phyloP scores from a whole-genome alignment of 2,113 vertebrate species.

The Antechinus stuartii region DNA sequence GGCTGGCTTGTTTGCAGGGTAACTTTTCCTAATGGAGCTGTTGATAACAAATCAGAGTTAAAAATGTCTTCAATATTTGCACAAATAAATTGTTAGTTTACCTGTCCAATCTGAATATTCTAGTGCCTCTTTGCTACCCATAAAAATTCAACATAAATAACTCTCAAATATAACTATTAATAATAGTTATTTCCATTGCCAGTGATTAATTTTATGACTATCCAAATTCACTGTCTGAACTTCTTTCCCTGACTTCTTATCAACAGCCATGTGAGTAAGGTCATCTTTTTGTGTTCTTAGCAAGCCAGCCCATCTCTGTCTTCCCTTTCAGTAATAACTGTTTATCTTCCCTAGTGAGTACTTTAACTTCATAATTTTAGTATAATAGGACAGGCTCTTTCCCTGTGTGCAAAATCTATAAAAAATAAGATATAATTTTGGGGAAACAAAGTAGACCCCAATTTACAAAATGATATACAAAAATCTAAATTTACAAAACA shows the following conservation, averaged over 20 bases:
- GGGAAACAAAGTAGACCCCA: neutral
- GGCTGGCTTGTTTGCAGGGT: neutral
- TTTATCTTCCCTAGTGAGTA: slow-evolving; percentile 20
- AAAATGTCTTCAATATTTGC: neutral
- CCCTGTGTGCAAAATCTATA: slow-evolving; percentile 10
- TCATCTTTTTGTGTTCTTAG: slow-evolving; percentile 35
- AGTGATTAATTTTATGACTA: slow-evolving; percentile 48
- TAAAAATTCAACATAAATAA: neutral
- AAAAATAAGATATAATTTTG: slow-evolving; percentile 46
- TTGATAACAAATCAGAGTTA: neutral
- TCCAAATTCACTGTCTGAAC: neutral
- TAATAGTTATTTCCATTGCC: slow-evolving; percentile 18
- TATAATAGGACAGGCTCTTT: slow-evolving; percentile 10
- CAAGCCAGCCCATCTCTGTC: slow-evolving; percentile 17
- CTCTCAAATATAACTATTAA: slow-evolving; percentile 4
- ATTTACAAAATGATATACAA: slow-evolving; percentile 23
- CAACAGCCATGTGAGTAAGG: slow-evolving; percentile 16
- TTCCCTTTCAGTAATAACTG: slow-evolving; percentile 43
- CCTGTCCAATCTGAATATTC: neutral
- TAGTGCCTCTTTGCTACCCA: neutral
- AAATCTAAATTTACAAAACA: slow-evolving; percentile 49
- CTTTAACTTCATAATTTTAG: slow-evolving; percentile 47
- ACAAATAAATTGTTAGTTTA: neutral
- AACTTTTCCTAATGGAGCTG: neutral
- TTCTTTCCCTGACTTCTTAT: neutral